These are phyloP conservation scores for Dinomys branickii DNA, from an alignment of 2,113 vertebrate species.

Conservation along the genomic window DNA sequence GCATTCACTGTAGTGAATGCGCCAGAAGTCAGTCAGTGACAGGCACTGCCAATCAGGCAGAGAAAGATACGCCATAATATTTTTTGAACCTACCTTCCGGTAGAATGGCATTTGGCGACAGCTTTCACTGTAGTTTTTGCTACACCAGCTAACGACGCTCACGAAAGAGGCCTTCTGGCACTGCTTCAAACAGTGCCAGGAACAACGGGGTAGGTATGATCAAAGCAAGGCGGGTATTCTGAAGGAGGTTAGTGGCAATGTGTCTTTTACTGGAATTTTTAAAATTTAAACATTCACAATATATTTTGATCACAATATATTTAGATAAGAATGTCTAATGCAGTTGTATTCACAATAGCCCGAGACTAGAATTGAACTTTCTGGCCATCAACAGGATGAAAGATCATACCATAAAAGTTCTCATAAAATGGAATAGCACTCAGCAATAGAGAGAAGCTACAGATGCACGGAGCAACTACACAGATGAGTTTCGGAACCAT, in stretches of 20 bases:
- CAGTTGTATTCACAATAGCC: not conserved
- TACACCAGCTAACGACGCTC: too few relatives aligned
- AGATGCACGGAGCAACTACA: not conserved
- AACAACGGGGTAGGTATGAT: not conserved
- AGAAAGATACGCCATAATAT: accelerated
- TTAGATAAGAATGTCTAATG: not conserved
- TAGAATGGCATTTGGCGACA: not conserved
- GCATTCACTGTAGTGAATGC: too few relatives aligned
- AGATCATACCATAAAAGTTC: not conserved
- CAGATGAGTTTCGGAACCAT: not conserved
- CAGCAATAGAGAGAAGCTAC: not conserved
- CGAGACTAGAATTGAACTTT: not conserved
- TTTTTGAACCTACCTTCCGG: not conserved
- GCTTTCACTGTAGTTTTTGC: not conserved
- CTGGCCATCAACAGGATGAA: not conserved
- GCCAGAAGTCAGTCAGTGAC: not conserved
- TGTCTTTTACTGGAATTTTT: not conserved
- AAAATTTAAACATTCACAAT: not conserved
- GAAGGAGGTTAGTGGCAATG: not conserved
- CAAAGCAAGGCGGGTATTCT: not conserved
- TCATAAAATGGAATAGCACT: not conserved
- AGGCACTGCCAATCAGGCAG: not conserved
- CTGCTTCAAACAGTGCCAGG: not conserved
- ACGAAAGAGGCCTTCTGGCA: not conserved
- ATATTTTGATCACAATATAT: not conserved